Conservation (phyloP, 2,888 invertebrate species). For the Drosophila eohydei region DNA sequence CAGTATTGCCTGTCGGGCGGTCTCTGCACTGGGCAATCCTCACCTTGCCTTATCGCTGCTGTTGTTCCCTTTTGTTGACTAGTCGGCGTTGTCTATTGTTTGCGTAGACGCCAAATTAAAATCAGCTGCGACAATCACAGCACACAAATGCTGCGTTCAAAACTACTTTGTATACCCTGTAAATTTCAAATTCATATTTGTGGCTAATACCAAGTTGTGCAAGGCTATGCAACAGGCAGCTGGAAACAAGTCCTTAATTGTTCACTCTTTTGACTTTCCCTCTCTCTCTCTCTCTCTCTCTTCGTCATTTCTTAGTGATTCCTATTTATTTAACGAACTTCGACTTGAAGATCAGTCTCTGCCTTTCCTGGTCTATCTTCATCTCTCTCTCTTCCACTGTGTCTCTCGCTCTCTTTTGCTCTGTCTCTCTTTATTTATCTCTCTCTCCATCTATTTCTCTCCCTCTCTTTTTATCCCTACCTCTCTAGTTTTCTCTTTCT, state of each 20-base stretch:
- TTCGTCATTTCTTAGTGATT: neutral
- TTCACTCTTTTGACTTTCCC: neutral
- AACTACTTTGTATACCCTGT: constrained; percentile 46
- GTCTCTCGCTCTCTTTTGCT: neutral
- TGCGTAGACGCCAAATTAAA: constrained; percentile 76
- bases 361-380: neutral
- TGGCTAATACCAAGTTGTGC: too few relatives aligned
- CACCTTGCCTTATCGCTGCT: constrained; percentile 62
- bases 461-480: neutral
- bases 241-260: too few relatives aligned
- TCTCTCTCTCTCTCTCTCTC: neutral
- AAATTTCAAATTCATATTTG: neutral
- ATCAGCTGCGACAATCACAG: constrained; percentile 38
- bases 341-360: too few relatives aligned
- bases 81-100: constrained; percentile 69
- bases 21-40: constrained; percentile 34
- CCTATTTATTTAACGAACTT: too few relatives aligned
- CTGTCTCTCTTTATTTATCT: neutral
- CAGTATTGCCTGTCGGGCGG: constrained; percentile 9
- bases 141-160: constrained; percentile 40
- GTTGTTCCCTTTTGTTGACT: constrained; percentile 68
- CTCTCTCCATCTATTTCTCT: neutral
- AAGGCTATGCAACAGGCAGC: neutral
- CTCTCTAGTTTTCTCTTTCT: neutral
- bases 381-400: neutral